Conservation (phyloP, 2,888 invertebrate species). For the Merodon equestris region DNA sequence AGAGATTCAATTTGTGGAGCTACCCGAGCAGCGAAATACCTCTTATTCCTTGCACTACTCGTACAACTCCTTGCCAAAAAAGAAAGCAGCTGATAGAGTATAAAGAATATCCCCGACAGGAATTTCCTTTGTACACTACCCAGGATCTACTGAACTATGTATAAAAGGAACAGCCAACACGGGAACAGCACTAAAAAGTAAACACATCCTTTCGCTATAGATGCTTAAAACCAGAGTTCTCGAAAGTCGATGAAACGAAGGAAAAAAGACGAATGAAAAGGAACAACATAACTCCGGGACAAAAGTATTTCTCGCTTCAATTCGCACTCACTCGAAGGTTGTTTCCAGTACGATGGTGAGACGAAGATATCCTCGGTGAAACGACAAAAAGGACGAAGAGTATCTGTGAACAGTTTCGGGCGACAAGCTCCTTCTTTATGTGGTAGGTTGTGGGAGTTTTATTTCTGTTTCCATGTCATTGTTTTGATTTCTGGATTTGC, state of each 20-base stretch:
- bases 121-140: too few species aligned
- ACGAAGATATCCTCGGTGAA: neutral
- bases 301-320: slow-evolving; percentile 37
- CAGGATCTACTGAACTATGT: too few species aligned
- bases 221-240: too few species aligned
- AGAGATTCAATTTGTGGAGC: too few species aligned
- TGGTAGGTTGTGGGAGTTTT: neutral
- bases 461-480: slow-evolving; percentile 7
- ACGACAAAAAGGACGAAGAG: neutral
- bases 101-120: too few species aligned
- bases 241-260: neutral
- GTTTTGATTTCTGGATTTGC: slow-evolving; percentile 20
- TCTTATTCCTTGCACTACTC: too few species aligned
- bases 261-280: slow-evolving; percentile 1
- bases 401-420: neutral
- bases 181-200: too few species aligned
- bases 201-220: too few species aligned
- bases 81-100: too few species aligned
- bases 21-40: too few species aligned
- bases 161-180: too few species aligned
- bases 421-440: slow-evolving; percentile 5
- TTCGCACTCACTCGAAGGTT: slow-evolving; percentile 15
- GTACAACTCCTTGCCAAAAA: too few species aligned
- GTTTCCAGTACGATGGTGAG: neutral
- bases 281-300: slow-evolving; percentile 17